Conservation (phyloP, 2,797 vertebrate genomes). For the Fundulus diaphanus region DNA sequence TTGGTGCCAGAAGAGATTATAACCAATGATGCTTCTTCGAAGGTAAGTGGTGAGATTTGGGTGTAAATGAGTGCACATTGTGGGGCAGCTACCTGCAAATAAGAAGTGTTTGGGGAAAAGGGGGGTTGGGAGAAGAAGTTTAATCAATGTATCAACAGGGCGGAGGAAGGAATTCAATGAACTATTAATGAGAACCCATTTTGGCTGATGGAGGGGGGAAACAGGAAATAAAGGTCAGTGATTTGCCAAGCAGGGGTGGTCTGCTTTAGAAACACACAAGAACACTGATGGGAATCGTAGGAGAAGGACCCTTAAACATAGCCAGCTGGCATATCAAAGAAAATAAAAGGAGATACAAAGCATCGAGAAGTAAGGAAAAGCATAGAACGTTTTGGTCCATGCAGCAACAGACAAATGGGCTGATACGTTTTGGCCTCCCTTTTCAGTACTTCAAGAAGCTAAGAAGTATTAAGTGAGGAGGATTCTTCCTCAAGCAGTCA, state of each 20-base stretch:
- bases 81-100: slow-evolving; percentile 55
- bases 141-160: slow-evolving; percentile 75
- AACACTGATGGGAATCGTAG: slow-evolving; percentile 53
- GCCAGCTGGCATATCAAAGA: slow-evolving; percentile 52
- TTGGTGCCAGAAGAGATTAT: neutral
- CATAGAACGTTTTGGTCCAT: slow-evolving; percentile 43
- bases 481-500: neutral
- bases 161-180: slow-evolving; percentile 63
- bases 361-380: neutral
- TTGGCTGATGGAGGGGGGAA: slow-evolving; percentile 60
- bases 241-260: slow-evolving; percentile 50
- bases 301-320: slow-evolving; percentile 57
- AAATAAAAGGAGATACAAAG: slow-evolving; percentile 27
- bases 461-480: neutral
- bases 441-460: slow-evolving; percentile 2
- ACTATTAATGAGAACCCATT: slow-evolving; percentile 79
- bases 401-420: slow-evolving; percentile 41
- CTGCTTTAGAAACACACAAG: slow-evolving; percentile 46
- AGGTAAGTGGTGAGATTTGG: slow-evolving; percentile 68
- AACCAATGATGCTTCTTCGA: slow-evolving; percentile 17
- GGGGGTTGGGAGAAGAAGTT: too few relatives aligned
- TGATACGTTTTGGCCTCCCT: neutral
- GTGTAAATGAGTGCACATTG: slow-evolving; percentile 67
- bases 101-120: slow-evolving; percentile 36
- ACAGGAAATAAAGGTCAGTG: slow-evolving; percentile 69